Base-by-base conservation (phyloP, 92 coral and sea anemone genomes). In the Chrysogorgia sp. region DNA sequence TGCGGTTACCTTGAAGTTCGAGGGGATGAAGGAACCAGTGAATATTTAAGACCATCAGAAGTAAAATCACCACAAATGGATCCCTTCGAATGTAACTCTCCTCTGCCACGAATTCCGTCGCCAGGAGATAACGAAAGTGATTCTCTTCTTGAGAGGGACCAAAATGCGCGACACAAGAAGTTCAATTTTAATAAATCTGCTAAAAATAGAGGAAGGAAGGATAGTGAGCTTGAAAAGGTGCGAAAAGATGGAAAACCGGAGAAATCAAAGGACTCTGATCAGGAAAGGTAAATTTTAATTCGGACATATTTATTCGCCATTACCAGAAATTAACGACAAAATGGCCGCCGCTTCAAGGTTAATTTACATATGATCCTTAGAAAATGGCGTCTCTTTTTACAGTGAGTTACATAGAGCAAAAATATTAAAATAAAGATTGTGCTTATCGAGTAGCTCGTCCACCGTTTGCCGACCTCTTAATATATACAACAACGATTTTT, bases 1-100 rank as follows among this genome's bases (percentile, higher is more conserved):
- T 52, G 65, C 53, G 79, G 79, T 32, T 72, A 72, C 24, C 79
- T 72, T 2, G 79, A 72, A 56, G 79, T 72, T 26, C 79, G 55
- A 34, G 79, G 79, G 31, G 79, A 57, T 57, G 63, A 72, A 25
- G 63, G 31, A 29, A 69, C 26, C 59, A 56, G 55, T 72, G 79
- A 72, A 34, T 72, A 72, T 56, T 72, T 72, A 34, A 34, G 32
- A 29, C 79, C 79, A 24, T 53, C 79, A 72, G 79, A 72, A 10
- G 79, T 72, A 14, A 72, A 72, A 34, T 48, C 79, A 12, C 65
- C 79, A 10, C 63, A 72, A 53, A 53, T 72, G 79, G 79, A 72
- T 22, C 79, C 79, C 32, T 72, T 72, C 35, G 65, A 72, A 56
- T 72, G 63, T 19, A 72, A 53, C 35, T 72, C 65, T 30, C 79